Evolutionary conservation across 2,113 vertebrate species (phyloP).

Genomic region (Myrmecobius fasciatus): DNA sequence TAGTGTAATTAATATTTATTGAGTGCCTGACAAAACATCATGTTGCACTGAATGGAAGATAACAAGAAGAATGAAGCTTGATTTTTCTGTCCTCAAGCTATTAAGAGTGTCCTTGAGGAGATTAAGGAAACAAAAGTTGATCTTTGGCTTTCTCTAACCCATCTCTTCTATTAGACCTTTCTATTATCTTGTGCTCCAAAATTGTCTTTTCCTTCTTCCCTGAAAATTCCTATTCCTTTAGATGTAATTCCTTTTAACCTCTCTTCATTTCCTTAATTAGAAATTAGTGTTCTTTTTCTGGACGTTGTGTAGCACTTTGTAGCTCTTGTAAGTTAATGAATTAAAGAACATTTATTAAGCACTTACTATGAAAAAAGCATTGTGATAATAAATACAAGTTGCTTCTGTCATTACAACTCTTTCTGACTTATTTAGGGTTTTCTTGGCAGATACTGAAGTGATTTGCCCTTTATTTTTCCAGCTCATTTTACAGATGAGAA

Average conservation of each 20-base stretch:
- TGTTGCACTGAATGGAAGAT: background rate
- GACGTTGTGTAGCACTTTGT: background rate
- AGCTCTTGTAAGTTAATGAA: background rate
- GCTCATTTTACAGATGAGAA: background rate
- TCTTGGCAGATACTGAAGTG: background rate
- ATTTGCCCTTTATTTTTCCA: background rate
- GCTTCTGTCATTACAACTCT: background rate
- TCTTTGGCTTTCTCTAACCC: background rate
- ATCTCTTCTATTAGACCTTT: background rate
- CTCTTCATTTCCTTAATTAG: background rate
- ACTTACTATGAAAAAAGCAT: background rate
- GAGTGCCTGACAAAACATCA: background rate
- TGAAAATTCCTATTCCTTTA: background rate
- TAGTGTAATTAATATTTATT: background rate
- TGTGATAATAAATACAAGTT: background rate
- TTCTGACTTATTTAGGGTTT: background rate
- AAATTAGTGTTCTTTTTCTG: background rate
- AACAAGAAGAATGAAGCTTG: background rate
- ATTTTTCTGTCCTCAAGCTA: background rate
- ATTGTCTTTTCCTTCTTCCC: background rate
- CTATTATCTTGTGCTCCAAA: background rate
- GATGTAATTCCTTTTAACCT: background rate
- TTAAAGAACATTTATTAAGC: background rate
- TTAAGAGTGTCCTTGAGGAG: background rate
- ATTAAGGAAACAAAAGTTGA: background rate